Evolutionary conservation across 2,888 invertebrate species (phyloP), one percentile per base, ranked within the genome.

Genomic region (Saturnia japonica): DNA sequence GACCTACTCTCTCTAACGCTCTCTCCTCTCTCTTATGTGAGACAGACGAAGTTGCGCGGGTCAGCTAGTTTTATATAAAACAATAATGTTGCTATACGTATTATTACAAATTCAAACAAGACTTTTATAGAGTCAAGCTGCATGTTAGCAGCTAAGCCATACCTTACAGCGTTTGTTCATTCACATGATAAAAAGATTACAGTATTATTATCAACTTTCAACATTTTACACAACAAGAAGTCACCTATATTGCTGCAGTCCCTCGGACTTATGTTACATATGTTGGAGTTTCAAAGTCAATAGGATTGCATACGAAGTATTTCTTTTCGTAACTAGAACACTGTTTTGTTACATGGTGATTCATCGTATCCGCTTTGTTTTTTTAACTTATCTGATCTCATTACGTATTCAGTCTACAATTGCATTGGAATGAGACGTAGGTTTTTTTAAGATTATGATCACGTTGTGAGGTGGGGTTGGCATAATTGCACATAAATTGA

Each of bases 321-420:
- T n/a, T 47, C 22, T 4, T 11, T 54, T 54, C 22, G 54, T 22
- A 22, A 54, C 54, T 54, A n/a, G 9, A 54, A 22, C 19, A 22
- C 19, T 54, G 11, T 54, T 60, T 14, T 28, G 62, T 14, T 62
- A 62, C 28, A 62, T 62, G 9, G 64, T 40, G 34, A 64, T 40
- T 34, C 40, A 40, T 64, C 34, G 64, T n/a, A 40, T 40, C 34
- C 64, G 40, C 64, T 40, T 64, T 64, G 64, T 64, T n/a, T 34
- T 64, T 64, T 64, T n/a, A n/a, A 28, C 40, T 40, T 64, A 64
- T 64, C 64, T 22, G 19, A 40, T 64, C 64, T 64, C 40, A 64
- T 64, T 64, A 34, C 9, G 40, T 40, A 64, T 64, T 64, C 64
- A 64, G 40, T 64, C 64, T 64, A 40, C 22, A 64, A n/a, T 19